Percentiles rank a stretch among this genome's conserved stretches.
Conservation (phyloP, 2,113 vertebrate species). For the Eurystomus gularis region DNA sequence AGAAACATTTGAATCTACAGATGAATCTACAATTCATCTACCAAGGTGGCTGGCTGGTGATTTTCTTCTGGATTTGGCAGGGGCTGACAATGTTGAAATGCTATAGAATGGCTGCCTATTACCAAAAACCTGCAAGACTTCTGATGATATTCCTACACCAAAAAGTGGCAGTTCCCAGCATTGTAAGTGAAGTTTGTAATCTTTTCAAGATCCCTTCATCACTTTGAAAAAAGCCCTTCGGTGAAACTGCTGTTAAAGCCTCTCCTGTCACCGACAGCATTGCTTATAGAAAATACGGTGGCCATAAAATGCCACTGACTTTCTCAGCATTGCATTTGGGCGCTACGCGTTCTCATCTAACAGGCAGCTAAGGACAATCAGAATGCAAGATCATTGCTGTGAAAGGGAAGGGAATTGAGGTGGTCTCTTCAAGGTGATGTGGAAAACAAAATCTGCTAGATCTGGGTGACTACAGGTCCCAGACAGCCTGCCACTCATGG, state of each 20-base stretch:
- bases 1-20: neutral
- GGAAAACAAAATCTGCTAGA: neutral
- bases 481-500: neutral
- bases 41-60: neutral
- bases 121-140: neutral
- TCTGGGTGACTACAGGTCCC: neutral
- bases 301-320: neutral
- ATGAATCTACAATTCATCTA: neutral
- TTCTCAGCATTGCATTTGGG: neutral
- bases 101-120: neutral
- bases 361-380: neutral
- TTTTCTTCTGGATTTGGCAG: neutral
- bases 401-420: neutral
- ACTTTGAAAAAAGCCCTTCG: neutral
- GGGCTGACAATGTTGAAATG: neutral
- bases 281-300: neutral
- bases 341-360: neutral
- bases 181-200: neutral
- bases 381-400: neutral
- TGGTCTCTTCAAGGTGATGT: neutral
- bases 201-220: neutral
- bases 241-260: neutral
- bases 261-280: neutral
- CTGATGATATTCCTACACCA: neutral
- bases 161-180: neutral